Conservation (phyloP, 2,113 vertebrate genomes). For the Strigops habroptila region DNA sequence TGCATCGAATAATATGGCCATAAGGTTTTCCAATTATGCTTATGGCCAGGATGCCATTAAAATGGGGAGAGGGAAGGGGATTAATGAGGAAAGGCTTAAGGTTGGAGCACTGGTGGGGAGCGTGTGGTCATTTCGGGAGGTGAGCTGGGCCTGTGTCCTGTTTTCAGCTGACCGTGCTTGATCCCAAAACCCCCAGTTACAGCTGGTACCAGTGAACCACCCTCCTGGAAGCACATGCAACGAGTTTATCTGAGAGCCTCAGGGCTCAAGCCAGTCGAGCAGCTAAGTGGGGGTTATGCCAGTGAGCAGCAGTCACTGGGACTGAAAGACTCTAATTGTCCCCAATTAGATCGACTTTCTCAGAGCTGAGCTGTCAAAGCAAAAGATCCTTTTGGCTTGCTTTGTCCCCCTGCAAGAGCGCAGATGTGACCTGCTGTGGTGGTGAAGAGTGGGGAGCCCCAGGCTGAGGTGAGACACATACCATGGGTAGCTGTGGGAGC, state of each 20-base stretch:
- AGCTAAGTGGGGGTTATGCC: background rate
- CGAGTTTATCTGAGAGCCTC: background rate
- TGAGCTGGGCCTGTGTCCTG: background rate
- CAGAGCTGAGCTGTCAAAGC: background rate
- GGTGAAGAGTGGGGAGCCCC: background rate
- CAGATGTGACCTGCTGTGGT: background rate
- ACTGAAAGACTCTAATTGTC: background rate
- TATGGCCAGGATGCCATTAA: background rate
- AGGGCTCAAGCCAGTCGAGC: background rate
- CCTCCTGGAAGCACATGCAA: fast-evolving
- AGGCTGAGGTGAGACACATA: fast-evolving
- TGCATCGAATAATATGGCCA: background rate
- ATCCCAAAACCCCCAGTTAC: background rate
- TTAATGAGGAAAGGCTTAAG: background rate
- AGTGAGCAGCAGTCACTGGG: background rate
- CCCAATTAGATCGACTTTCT: background rate
- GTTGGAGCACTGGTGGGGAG: background rate
- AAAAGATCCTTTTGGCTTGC: background rate
- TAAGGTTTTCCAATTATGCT: background rate
- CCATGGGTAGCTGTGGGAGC: fast-evolving
- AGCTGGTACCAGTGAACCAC: background rate
- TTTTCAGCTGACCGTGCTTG: fast-evolving
- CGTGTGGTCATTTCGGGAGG: fast-evolving
- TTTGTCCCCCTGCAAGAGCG: background rate
- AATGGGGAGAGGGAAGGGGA: background rate